These are phyloP conservation scores for Microvelia longipes DNA, from an alignment of 1,140 invertebrate genomes.

Conservation along the genomic window DNA sequence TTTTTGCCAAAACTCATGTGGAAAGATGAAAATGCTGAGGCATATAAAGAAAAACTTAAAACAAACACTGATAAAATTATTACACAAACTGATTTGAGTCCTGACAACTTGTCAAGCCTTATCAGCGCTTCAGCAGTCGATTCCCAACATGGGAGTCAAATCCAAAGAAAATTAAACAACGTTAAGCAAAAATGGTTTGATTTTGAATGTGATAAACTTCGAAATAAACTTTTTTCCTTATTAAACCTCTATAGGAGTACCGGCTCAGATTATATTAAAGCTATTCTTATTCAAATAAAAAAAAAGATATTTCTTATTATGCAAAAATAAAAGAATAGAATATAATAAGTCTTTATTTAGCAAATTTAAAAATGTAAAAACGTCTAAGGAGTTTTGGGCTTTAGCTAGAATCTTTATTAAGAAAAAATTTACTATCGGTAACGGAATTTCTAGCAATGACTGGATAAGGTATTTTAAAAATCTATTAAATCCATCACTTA, in stretches of 20 bases:
- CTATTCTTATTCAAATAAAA: background rate
- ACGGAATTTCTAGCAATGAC: too few relatives aligned
- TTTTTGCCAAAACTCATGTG: background rate
- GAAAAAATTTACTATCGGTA: too few relatives aligned
- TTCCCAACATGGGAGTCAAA: background rate
- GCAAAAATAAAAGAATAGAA: background rate
- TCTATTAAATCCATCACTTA: too few relatives aligned
- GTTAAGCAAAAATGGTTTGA: background rate
- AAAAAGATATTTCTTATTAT: background rate
- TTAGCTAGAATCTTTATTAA: too few relatives aligned
- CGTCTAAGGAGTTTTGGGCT: too few relatives aligned
- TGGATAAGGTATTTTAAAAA: too few relatives aligned
- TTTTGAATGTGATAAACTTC: background rate
- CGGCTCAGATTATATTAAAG: background rate
- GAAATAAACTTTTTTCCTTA: background rate
- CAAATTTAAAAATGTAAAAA: too few relatives aligned
- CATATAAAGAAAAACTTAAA: background rate
- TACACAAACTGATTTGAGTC: background rate
- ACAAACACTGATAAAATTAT: background rate
- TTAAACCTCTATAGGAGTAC: background rate
- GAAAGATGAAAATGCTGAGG: background rate
- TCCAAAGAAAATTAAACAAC: background rate
- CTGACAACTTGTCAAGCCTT: background rate
- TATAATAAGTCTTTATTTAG: background rate
- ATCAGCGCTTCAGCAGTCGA: background rate